Evolutionary conservation across 2,797 vertebrate species (phyloP).

Genomic region (Syncerus caffer): DNA sequence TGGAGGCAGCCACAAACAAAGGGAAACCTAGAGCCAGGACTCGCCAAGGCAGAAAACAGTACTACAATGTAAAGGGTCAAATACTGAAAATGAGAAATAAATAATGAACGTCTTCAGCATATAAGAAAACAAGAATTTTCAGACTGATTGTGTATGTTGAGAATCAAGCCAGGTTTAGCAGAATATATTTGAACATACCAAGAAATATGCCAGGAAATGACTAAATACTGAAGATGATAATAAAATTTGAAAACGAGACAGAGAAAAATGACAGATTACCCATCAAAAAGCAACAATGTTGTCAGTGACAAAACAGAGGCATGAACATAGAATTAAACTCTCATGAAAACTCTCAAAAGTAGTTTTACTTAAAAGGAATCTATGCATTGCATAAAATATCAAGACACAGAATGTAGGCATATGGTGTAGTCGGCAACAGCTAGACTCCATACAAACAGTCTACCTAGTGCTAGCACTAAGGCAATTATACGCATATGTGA

Average conservation of each 20-base stretch:
- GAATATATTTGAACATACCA: neutral
- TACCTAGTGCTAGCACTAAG: neutral
- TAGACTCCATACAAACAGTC: neutral
- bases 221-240: neutral
- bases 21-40: neutral
- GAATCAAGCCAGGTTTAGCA: neutral
- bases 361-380: constrained; percentile 14
- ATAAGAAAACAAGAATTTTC: neutral
- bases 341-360: neutral
- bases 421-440: neutral
- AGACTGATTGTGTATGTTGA: neutral
- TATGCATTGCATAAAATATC: neutral
- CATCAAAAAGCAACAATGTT: neutral
- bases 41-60: neutral
- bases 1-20: neutral
- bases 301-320: neutral
- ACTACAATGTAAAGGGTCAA: neutral
- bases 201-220: neutral
- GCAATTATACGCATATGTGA: neutral
- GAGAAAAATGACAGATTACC: neutral
- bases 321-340: constrained; percentile 11
- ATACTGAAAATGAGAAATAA: neutral
- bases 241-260: neutral
- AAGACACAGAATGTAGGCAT: neutral
- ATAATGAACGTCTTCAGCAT: neutral